Evolutionary conservation across 2,113 vertebrate species (phyloP).

Genomic region (Solenodon paradoxus): DNA sequence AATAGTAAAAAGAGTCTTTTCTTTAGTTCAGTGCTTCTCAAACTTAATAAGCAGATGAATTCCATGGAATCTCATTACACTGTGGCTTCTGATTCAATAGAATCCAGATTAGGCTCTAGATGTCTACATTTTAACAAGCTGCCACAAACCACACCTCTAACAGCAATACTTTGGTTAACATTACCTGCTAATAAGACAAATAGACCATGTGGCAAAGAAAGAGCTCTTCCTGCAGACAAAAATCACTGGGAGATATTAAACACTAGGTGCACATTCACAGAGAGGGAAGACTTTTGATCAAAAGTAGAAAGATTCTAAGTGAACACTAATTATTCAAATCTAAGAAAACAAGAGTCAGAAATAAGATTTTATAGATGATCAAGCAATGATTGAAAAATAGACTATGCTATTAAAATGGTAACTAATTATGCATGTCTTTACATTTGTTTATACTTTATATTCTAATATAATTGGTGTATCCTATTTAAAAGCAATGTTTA

Average conservation of each 20-base stretch:
- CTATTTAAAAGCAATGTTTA: slow-evolving; percentile 15
- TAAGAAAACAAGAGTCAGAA: background rate
- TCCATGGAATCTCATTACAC: background rate
- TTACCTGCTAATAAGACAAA: background rate
- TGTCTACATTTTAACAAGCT: slow-evolving; percentile 8
- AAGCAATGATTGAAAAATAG: background rate
- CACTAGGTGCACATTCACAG: background rate
- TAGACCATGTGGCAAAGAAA: background rate
- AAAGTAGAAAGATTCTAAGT: background rate
- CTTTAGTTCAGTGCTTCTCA: background rate
- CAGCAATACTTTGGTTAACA: background rate
- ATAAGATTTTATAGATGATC: background rate
- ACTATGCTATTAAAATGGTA: background rate
- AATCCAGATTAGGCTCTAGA: background rate
- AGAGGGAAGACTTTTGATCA: background rate
- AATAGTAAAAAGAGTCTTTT: background rate
- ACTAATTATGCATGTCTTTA: background rate
- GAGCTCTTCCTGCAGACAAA: background rate
- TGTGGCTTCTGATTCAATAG: background rate
- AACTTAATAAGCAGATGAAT: background rate
- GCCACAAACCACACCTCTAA: background rate
- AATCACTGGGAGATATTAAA: background rate
- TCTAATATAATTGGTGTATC: background rate
- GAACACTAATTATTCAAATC: background rate
- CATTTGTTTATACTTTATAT: slow-evolving; percentile 13